phyloP scores from a whole-genome alignment of 2,113 vertebrate genomes.

The Rattus norvegicus region DNA sequence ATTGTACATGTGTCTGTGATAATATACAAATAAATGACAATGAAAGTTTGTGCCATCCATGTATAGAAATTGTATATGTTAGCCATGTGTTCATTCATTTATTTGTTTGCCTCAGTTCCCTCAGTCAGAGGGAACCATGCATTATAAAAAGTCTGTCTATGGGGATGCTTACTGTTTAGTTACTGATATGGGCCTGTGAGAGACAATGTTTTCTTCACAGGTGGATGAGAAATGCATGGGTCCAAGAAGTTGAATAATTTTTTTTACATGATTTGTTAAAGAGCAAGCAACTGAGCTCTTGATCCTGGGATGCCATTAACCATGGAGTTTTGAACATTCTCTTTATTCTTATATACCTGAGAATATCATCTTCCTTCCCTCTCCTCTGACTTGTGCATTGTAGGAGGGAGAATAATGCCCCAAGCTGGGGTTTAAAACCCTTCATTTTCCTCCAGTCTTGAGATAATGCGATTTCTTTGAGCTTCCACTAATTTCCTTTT shows the following conservation, averaged over 20 bases:
- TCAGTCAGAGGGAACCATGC: neutral
- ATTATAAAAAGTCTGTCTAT: neutral
- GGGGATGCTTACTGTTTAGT: neutral
- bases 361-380: neutral
- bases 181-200: neutral
- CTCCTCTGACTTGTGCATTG: neutral
- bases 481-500: constrained; percentile 67
- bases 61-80: neutral
- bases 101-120: neutral
- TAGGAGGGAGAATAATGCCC: neutral
- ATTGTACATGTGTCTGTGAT: neutral
- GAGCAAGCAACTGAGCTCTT: neutral
- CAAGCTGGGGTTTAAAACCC: neutral
- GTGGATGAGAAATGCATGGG: neutral
- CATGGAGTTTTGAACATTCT: neutral
- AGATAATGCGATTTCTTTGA: constrained; percentile 59
- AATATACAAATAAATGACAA: neutral
- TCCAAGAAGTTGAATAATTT: neutral
- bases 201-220: neutral
- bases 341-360: constrained; percentile 17
- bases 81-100: neutral
- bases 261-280: neutral
- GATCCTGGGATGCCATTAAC: neutral
- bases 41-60: neutral
- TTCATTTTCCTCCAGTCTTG: constrained; percentile 42